Conservation (phyloP, 2,888 invertebrate species). For the Nudaria mundana region DNA sequence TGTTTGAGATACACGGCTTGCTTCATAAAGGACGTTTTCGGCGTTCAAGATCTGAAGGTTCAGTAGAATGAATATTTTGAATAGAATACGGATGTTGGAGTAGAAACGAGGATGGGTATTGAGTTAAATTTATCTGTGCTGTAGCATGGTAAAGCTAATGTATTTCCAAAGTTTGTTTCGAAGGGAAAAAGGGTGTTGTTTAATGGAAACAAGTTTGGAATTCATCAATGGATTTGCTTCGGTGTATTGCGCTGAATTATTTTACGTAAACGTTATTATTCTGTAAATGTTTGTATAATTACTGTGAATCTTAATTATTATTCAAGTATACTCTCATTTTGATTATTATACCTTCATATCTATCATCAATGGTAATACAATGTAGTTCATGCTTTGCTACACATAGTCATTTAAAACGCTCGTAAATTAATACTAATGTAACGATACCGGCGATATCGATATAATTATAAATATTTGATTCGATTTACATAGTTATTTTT, state of each 20-base stretch:
- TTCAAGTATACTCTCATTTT: too few relatives aligned
- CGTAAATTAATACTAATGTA: too few relatives aligned
- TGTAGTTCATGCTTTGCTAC: too few relatives aligned
- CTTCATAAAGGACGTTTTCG: slow-evolving; percentile 9
- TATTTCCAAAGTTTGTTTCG: slow-evolving; percentile 69
- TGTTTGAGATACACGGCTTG: slow-evolving; percentile 27
- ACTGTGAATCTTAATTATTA: too few relatives aligned
- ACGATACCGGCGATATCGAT: too few relatives aligned
- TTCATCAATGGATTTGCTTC: slow-evolving; percentile 55
- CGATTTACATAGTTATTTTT: too few relatives aligned
- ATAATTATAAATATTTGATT: too few relatives aligned
- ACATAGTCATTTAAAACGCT: too few relatives aligned
- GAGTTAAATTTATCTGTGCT: slow-evolving; percentile 66
- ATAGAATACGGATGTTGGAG: slow-evolving; percentile 6
- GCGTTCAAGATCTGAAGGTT: slow-evolving; percentile 10
- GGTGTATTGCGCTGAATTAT: slow-evolving; percentile 18
- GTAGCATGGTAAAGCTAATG: slow-evolving; percentile 72
- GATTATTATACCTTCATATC: too few relatives aligned
- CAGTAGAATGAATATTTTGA: slow-evolving; percentile 23
- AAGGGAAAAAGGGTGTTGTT: slow-evolving; percentile 44
- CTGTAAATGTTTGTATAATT: too few relatives aligned
- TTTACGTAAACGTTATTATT: slow-evolving; percentile 14
- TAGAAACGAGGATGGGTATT: slow-evolving; percentile 37
- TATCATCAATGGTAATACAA: too few relatives aligned
- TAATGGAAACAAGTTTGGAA: slow-evolving; percentile 49